phyloP scores from a whole-genome alignment of 2,113 vertebrate species.

The Eulacestoma nigropectus region DNA sequence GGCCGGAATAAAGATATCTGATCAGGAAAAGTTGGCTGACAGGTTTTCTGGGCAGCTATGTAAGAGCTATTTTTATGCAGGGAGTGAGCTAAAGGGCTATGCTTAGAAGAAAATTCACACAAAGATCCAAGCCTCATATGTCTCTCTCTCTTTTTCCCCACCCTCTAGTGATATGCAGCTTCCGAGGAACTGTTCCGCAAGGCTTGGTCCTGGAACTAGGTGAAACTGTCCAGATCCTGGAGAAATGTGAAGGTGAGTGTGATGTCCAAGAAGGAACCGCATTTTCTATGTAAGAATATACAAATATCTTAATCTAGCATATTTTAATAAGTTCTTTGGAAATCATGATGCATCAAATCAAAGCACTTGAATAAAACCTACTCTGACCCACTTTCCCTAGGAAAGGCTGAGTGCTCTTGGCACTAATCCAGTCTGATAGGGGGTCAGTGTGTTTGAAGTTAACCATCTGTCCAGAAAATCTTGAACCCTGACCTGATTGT shows the following conservation, averaged over 20 bases:
- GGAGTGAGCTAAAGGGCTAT: conserved; percentile 28
- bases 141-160: conserved; percentile 28
- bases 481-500: conserved; percentile 57
- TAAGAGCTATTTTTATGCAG: conserved; percentile 46
- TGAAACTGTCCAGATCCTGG: conserved; percentile 96
- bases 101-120: conserved; percentile 37
- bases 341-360: conserved; percentile 45
- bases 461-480: conserved; percentile 70
- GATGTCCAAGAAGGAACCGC: not conserved
- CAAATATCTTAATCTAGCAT: not conserved
- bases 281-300: not conserved
- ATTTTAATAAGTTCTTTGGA: conserved; percentile 46
- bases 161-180: conserved; percentile 92
- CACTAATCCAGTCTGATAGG: conserved; percentile 62
- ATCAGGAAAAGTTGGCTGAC: not conserved
- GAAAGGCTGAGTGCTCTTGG: conserved; percentile 52
- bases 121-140: conserved; percentile 42
- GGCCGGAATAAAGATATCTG: not conserved
- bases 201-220: conserved; percentile 94
- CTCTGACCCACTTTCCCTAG: conserved; percentile 39
- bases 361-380: conserved; percentile 57
- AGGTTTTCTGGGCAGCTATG: conserved; percentile 25
- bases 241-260: conserved; percentile 92
- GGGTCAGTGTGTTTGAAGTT: conserved; percentile 67
- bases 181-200: conserved; percentile 89